Evolutionary conservation across 2,888 invertebrate genomes (phyloP), one percentile per base, ranked within the genome.

Genomic region (Panorpa germanica): DNA sequence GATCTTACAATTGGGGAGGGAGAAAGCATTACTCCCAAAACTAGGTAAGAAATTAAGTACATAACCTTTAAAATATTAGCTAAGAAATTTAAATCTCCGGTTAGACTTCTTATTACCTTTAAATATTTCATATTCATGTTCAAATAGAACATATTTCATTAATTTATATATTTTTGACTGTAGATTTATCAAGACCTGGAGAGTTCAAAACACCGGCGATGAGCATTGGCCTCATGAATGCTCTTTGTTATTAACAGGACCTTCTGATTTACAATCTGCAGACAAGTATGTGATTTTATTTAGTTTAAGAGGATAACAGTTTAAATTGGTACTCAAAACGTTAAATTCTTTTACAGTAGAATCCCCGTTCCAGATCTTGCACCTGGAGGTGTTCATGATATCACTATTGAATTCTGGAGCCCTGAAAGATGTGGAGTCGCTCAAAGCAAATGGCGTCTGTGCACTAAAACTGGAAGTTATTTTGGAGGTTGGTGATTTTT

Each of bases 401-500:
- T 93, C 31, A 67, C 70, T 41, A 63, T 91, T 36, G 74, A 77
- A 43, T 70, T 91, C 61, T 65, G 66, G 29, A 82, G 85, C 46
- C 91, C 93, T 6, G 54, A 63, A 9, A 50, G 57, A 33, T 62
- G 73, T 22, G 86, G 85, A 8, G 66, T 70, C 11, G 81, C 78
- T 52, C 71, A 77, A 52, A 82, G 82, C 40, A 78, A 82, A 59
- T 95, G 91, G 76, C 71, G 88, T 46, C 66, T 93, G 62, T 74
- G 76, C 45, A 85, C 86, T 34, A 65, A 81, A 22, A 74, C 74
- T 43, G 90, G 90, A 36, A 70, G 78, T 43, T 83, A 78, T 54
- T 90, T 93, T 63, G 95, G 95, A 53, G 90, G 91, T 88, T 58
- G 50, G 45, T 37, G n/a, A n/a, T n/a, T n/a, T n/a, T n/a, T n/a